Conservation (phyloP, 2,888 invertebrate species). For the Parnassius smintheus region DNA sequence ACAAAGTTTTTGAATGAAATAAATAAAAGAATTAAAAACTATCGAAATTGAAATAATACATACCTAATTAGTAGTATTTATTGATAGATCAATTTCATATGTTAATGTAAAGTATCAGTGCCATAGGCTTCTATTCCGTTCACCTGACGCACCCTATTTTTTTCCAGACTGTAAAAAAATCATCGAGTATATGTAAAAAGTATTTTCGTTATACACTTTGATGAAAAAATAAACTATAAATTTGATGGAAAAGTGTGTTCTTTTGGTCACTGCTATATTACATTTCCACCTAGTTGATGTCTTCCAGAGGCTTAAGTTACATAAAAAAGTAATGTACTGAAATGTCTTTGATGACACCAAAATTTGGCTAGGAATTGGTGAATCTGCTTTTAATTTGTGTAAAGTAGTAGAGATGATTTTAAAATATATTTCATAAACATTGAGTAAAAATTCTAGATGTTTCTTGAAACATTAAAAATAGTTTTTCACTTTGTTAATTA, state of each 20-base stretch:
- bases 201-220: not conserved
- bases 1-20: no score
- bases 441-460: not conserved
- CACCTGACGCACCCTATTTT: no score
- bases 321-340: conserved; percentile 4
- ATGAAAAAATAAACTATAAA: conserved; percentile 14
- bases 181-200: not conserved
- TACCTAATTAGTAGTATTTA: no score
- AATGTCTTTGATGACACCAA: not conserved
- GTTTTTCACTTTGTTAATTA: not conserved
- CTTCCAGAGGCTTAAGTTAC: conserved; percentile 46
- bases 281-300: conserved; percentile 46
- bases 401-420: not conserved
- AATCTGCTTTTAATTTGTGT: conserved; percentile 2
- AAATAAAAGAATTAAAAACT: no score
- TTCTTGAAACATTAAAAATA: not conserved
- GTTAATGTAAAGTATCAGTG: no score
- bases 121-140: no score
- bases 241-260: conserved; percentile 17
- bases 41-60: no score
- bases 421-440: no score
- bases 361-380: conserved; percentile 4
- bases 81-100: no score
- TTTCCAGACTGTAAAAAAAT: no score
- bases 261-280: conserved; percentile 12